Evolutionary conservation across 1,140 invertebrate genomes (phyloP).

Genomic region (Meloidogyne chitwoodi): DNA sequence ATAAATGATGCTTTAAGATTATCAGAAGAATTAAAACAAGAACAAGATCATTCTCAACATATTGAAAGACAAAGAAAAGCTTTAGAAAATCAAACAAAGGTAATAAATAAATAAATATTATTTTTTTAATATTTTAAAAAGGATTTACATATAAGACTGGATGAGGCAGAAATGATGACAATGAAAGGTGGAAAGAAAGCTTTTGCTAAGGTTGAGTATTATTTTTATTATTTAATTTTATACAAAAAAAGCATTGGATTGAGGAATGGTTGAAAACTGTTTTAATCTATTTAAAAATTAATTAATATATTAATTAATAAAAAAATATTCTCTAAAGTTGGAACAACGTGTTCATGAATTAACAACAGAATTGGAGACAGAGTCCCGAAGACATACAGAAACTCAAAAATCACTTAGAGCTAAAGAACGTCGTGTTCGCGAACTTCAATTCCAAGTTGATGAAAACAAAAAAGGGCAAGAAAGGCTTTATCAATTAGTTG

Average conservation of each 20-base stretch:
- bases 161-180: constrained; percentile 89
- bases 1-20: constrained; percentile 89
- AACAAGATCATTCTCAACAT: constrained; percentile 94
- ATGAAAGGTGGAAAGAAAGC: constrained; percentile 85
- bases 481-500: constrained; percentile 78
- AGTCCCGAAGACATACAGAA: constrained; percentile 63
- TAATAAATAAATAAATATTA: background rate
- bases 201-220: constrained; percentile 46
- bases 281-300: too few species aligned
- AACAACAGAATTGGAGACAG: constrained; percentile 63
- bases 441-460: constrained; percentile 59
- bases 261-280: too few species aligned
- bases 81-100: constrained; percentile 68
- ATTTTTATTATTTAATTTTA: background rate
- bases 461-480: constrained; percentile 60
- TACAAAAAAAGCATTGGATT: too few species aligned
- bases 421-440: constrained; percentile 61
- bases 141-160: constrained; percentile 84
- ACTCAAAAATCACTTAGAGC: constrained; percentile 64
- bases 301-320: too few species aligned
- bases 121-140: background rate
- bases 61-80: constrained; percentile 95
- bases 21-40: constrained; percentile 92
- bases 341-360: constrained; percentile 60
- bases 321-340: constrained; percentile 49